Base-by-base conservation (phyloP, 1,140 invertebrate genomes). In the Ostrea edulis region DNA sequence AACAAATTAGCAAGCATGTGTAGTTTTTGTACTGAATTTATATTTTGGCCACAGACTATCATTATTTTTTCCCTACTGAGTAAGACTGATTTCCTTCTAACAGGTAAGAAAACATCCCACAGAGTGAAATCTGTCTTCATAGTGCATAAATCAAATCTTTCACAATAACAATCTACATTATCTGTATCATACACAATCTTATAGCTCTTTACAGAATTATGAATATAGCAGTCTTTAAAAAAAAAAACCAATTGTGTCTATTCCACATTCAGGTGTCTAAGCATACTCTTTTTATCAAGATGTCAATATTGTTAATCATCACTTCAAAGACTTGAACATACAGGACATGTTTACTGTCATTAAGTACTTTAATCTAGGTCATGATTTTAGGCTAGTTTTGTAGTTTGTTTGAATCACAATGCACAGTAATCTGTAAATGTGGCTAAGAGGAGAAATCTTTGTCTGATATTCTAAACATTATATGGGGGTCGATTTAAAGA, bases 361-460 rank as follows among this genome's bases (percentile, higher is more conserved):
- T 2, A 71, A 71, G 68, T 71, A 71, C 68, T 71, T 71, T 71
- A 71, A 71, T 71, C 68, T 77, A 77, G 68, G 68, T 77, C 68
- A 77, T 77, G 68, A 77, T 77, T 77, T 71, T 77, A 77, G 68
- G 14, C 68, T 77, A 77, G 68, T 29, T 14, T 71, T 77, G 68
- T 77, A 35, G 35, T 77, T 77, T 77, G 68, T 77, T 77, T 25
- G 68, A 77, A 77, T 77, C 68, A 77, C 68, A 77, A 77, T 77
- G 68, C 14, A 29, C 25, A 35, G 29, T 77, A 77, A 77, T 77
- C 68, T 77, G 68, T 77, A 77, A 77, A 77, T 77, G 29, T 12
- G 9, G 29, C 68, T 35, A 25, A 2, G 68, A 77, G 68, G 68
- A 77, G 68, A 77, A 77, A 77, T 77, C 68, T 77, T 77, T 77